Conservation (phyloP, 2,113 vertebrate genomes). For the Asarcornis scutulata region DNA sequence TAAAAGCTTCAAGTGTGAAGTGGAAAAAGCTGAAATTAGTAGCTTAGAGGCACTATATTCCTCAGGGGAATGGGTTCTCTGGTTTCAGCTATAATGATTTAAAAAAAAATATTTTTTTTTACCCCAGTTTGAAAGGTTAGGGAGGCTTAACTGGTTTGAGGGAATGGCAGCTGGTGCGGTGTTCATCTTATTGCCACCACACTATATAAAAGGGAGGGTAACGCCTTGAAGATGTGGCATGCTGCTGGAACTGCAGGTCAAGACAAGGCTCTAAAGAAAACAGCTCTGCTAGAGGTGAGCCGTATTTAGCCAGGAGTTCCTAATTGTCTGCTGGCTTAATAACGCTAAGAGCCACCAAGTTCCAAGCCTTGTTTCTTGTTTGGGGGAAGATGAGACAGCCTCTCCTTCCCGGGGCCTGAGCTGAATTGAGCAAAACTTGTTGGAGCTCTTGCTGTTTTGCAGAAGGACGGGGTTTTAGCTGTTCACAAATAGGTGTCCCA, state of each 20-base stretch:
- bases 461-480: background rate
- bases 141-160: background rate
- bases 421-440: background rate
- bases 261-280: background rate
- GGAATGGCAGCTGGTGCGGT: background rate
- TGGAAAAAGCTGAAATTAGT: background rate
- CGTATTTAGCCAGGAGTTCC: background rate
- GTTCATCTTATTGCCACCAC: background rate
- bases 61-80: background rate
- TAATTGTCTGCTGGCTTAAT: constrained; percentile 3
- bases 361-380: background rate
- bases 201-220: background rate
- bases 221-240: accelerated
- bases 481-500: background rate
- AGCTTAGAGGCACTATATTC: background rate
- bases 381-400: background rate
- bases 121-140: background rate
- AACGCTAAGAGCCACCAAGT: background rate
- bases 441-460: background rate
- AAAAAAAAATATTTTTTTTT: too few species aligned
- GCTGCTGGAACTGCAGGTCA: background rate
- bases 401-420: background rate
- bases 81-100: background rate
- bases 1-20: background rate
- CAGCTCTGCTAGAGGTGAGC: background rate